Evolutionary conservation across 2,113 vertebrate genomes (phyloP), one percentile per base, ranked within the genome.

Genomic region (Rousettus leschenaultii): DNA sequence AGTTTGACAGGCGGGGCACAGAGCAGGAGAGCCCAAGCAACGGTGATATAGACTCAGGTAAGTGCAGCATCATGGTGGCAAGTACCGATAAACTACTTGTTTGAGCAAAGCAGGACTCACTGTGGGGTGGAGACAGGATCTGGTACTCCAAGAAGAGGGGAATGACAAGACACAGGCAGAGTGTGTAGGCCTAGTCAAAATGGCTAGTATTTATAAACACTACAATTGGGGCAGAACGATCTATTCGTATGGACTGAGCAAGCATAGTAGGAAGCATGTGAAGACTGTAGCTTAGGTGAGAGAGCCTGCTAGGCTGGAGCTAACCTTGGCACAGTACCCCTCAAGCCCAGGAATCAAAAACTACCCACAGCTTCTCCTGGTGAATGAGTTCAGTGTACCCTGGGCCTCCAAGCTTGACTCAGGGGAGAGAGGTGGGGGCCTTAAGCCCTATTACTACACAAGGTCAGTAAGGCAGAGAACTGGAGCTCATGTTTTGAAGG

Each of bases 321-420:
- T 26, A 13, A 70, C 24, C 2, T 16, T 14, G 11, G 63, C 7
- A 12, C 0, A 5, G 33, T 48, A 48, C 18, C 14, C 79, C 40
- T 57, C 24, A 28, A 77, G n/a, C 33, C 22, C 63, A 38, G 71
- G n/a, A 82, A 35, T 30, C 11, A 94, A 43, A 94, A 84, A 24
- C 12, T 28, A 14, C 12, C 68, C 19, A 78, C 55, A 30, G 38
- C 3, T 0, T 51, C 8, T 94, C 33, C 30, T 22, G 9, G 21
- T 45, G 4, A 13, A 10, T n/a, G 5, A 38, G n/a, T 28, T 66
- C 51, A 48, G 38, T 74, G 26, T 13, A 26, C 18, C 51, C 55
- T 35, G 71, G 12, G 57, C 71, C 63, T 78, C 19, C 45, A 53
- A 61, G 28, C 28, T 30, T 95, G 84, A 89, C n/a, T 82, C 43